Percentiles rank a stretch among this genome's conserved stretches.
Conservation (phyloP, 2,888 invertebrate genomes). For the Antheraea assamensis region DNA sequence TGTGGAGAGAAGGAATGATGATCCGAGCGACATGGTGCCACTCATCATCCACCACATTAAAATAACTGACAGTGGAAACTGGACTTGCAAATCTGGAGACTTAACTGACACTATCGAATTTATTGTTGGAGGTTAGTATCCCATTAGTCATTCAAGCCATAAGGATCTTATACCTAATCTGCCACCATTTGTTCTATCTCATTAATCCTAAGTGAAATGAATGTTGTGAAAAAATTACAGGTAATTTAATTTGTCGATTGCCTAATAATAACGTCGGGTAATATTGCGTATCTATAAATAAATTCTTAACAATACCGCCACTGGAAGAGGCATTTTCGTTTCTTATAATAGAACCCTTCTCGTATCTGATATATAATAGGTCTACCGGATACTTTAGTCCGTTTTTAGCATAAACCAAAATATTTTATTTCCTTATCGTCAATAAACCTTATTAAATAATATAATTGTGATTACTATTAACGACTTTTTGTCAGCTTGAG, state of each 20-base stretch:
- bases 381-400: no score
- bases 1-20: conserved; percentile 51
- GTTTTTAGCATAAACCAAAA: no score
- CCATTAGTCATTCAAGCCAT: not conserved
- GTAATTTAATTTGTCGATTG: not conserved
- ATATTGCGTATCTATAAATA: not conserved
- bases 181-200: not conserved
- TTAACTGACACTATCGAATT: conserved; percentile 59
- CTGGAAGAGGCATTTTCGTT: not conserved
- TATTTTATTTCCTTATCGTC: no score
- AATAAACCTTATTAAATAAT: no score
- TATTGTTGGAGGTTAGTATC: conserved; percentile 62
- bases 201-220: not conserved
- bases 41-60: conserved; percentile 62
- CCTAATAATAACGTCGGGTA: not conserved
- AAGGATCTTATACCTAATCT: not conserved
- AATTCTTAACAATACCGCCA: not conserved
- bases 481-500: no score
- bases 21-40: conserved; percentile 41
- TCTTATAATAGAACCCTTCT: not conserved
- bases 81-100: conserved; percentile 71
- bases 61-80: conserved; percentile 64
- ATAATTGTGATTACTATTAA: no score
- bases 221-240: not conserved
- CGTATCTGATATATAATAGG: not conserved